Conservation (phyloP, 2,797 vertebrate genomes). For the Fratercula arctica region DNA sequence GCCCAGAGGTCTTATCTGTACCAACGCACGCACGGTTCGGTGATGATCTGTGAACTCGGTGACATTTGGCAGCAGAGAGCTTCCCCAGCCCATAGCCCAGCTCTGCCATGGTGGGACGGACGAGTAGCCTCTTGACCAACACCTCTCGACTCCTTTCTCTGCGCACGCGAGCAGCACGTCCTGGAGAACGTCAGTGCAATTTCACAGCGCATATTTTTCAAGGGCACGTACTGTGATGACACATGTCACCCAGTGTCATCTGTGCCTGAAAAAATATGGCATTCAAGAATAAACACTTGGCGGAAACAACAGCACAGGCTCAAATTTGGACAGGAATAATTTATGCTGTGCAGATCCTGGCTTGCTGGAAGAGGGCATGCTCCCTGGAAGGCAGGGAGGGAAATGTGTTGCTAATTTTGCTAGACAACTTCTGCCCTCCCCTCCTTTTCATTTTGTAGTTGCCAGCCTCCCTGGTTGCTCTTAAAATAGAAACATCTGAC, state of each 20-base stretch:
- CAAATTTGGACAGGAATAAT: conserved; percentile 44
- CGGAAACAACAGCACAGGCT: neutral
- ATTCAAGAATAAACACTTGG: conserved; percentile 35
- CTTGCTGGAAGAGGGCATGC: neutral
- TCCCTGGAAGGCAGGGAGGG: conserved; percentile 43
- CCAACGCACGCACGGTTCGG: fast-evolving
- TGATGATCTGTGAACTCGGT: fast-evolving
- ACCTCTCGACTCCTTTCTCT: neutral
- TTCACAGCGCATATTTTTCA: conserved; percentile 1
- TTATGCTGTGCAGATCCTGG: conserved; percentile 8
- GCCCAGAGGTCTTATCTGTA: neutral
- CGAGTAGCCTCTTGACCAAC: neutral
- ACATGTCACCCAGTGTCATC: conserved; percentile 47
- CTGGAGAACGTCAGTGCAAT: neutral
- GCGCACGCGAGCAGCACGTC: fast-evolving
- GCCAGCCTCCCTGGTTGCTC: conserved; percentile 56
- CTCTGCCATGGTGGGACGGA: neutral
- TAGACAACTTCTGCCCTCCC: conserved; percentile 42
- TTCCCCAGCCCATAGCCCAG: neutral
- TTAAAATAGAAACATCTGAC: conserved; percentile 55
- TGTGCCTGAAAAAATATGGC: neutral
- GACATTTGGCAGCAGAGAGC: neutral
- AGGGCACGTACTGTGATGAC: neutral
- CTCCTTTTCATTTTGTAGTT: conserved; percentile 41
- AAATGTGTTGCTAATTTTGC: conserved; percentile 65